These are phyloP conservation scores for Perodicticus potto DNA, from an alignment of 2,797 vertebrate species.

Conservation along the genomic window DNA sequence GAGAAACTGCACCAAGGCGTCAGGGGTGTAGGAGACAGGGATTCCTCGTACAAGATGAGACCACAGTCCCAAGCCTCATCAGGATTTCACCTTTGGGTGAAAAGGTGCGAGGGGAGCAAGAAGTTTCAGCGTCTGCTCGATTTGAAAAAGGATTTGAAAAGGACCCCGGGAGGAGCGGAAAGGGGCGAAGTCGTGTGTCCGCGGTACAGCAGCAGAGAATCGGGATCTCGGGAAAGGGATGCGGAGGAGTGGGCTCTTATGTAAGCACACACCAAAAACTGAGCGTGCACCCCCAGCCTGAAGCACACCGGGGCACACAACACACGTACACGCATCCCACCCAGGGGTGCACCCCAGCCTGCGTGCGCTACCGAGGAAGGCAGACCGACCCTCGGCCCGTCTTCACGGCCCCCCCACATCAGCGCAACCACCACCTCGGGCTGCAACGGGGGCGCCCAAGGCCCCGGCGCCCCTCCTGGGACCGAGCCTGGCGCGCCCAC, in stretches of 20 bases:
- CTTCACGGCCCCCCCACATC: not conserved
- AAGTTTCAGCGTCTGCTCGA: slow-evolving; percentile 66
- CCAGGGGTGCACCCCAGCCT: not conserved
- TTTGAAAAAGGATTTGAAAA: not conserved
- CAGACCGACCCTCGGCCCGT: not conserved
- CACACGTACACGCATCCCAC: not conserved
- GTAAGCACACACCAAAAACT: slow-evolving; percentile 32
- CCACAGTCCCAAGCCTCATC: not conserved
- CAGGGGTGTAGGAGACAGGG: not conserved
- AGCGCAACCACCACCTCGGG: not conserved
- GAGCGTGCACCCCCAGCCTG: not conserved
- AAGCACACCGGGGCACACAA: not conserved
- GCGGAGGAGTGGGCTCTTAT: slow-evolving; percentile 77
- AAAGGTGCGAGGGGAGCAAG: slow-evolving; percentile 46
- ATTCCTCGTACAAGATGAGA: too few species aligned
- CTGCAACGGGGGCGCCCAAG: not conserved
- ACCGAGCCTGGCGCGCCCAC: not conserved
- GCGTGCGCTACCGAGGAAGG: not conserved
- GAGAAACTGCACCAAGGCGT: not conserved
- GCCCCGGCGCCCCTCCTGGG: slow-evolving; percentile 2
- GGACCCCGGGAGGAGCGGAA: not conserved
- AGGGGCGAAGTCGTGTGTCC: slow-evolving; percentile 14
- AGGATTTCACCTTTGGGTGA: slow-evolving; percentile 22
- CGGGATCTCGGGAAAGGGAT: not conserved
- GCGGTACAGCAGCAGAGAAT: not conserved